Evolutionary conservation across 2,113 vertebrate species (phyloP), one percentile per base, ranked within the genome.

Genomic region (Odocoileus hemionus): DNA sequence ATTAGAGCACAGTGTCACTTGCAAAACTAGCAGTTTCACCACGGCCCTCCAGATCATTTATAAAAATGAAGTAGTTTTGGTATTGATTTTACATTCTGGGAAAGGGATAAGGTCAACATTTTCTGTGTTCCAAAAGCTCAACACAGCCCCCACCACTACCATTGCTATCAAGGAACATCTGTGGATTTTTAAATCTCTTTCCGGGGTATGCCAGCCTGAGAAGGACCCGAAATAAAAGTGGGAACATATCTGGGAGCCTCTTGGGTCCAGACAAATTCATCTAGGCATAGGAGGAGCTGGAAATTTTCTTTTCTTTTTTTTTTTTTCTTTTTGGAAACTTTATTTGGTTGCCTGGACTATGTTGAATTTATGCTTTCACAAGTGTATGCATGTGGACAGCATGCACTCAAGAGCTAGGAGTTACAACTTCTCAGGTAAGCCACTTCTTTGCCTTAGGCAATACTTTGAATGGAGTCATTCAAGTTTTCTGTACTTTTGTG

Each of bases 271-370:
- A 80, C 43, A 54, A 50, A 83, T 47, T 14, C 64, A 61, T n/a
- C 3, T 3, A 61, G 90, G 57, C 43, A 39, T 19, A 25, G 23
- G 30, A 74, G 43, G 25, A 79, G n/a, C 89, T 84, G 43, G 7
- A 9, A 30, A 54, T 5, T 52, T 43, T 45, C 47, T 74, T 47
- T 47, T 50, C 12, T 50, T 13, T 74, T 47, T 50, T 13, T 74
- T 47, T 47, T 50, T 50, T 50, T 13, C 13, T 50, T 50, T 50
- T 50, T 50, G 47, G 47, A 47, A 47, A 47, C 47, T 47, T 78
- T 1, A 39, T 36, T 17, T 5, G 6, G 33, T 36, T 87, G 26
- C 26, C 47, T 0, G 1, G 36, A 15, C 15, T 36, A 1, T 2
- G 33, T 21, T 45, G 21, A 5, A 36, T 6, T n/a, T 43, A 28